phyloP scores from a whole-genome alignment of 1,140 invertebrate species.

The Drosophila funebris region DNA sequence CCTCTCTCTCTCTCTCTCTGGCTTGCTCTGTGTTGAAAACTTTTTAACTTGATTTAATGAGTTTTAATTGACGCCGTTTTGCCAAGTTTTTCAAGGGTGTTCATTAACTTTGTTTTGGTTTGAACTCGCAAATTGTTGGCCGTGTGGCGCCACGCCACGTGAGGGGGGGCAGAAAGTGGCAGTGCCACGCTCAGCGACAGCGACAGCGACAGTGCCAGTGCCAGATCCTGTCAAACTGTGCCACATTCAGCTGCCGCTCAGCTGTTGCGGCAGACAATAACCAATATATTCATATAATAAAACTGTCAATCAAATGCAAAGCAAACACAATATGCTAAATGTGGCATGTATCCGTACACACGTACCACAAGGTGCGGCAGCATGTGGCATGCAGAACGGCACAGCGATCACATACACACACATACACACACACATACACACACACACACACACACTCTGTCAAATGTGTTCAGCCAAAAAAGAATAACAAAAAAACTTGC shows the following conservation, averaged over 20 bases:
- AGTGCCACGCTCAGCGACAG: background rate
- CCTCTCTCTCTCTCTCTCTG: background rate
- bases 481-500: background rate
- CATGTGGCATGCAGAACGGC: background rate
- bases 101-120: slow-evolving; percentile 59
- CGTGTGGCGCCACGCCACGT: slow-evolving; percentile 5
- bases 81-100: slow-evolving; percentile 70
- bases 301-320: slow-evolving; percentile 66
- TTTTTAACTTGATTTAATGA: slow-evolving; percentile 81
- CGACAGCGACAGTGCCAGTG: no score
- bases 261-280: slow-evolving; percentile 6
- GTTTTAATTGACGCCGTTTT: slow-evolving; percentile 74
- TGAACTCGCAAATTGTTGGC: background rate
- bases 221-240: slow-evolving; percentile 26
- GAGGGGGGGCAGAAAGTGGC: background rate
- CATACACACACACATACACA: background rate
- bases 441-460: slow-evolving; percentile 44
- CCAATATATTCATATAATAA: slow-evolving; percentile 58
- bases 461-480: slow-evolving; percentile 41
- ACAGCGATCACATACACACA: background rate
- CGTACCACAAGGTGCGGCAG: slow-evolving; percentile 15
- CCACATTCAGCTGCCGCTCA: slow-evolving; percentile 17
- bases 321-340: slow-evolving; percentile 23
- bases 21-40: slow-evolving; percentile 34
- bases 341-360: slow-evolving; percentile 1